Evolutionary conservation across 2,113 vertebrate genomes (phyloP), one percentile per base, ranked within the genome.

Genomic region (Pseudolaguvia tuberculata): DNA sequence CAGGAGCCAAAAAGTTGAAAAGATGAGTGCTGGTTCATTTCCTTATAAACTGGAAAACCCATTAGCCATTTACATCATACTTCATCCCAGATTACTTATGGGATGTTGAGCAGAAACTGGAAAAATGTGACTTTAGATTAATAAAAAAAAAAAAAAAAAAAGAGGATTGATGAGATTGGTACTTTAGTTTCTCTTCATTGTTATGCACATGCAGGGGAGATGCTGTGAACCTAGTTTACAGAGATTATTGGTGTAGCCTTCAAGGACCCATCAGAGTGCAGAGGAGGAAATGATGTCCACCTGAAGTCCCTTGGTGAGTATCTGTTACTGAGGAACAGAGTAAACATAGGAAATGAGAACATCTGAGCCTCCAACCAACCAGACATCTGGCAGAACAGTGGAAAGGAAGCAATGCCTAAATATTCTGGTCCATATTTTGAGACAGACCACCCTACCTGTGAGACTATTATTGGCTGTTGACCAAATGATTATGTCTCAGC

Each of bases 301-400:
- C 56, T 62, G 75, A 17, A 61, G 57, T 25, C 67, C 25, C 66
- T 62, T 2, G 10, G 57, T 29, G 67, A 71, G 58, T 70, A 71
- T 70, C 29, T 45, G 58, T 71, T 70, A 70, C 67, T 50, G 23
- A 47, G 57, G 29, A 2, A 57, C 52, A 17, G 39, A 63, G 42
- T 27, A 21, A 76, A 68, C 17, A 11, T 55, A 79, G 70, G 68
- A 79, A 81, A 73, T 70, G 6, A 69, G 73, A 56, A 79, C 18
- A 70, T 70, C 69, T 31, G 63, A 77, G 57, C 57, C 68, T 50
- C 12, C 47, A 62, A 45, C 70, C 72, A 55, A 71, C 56, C 17
- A 25, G 20, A 8, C 39, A 72, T 81, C 39, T 73, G 65, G 73
- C 25, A 56, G 21, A 58, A n/a, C 67, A 75, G 62, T 31, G 21